Base-by-base conservation (phyloP, 1,140 invertebrate genomes). In the Saccostrea glomerata region DNA sequence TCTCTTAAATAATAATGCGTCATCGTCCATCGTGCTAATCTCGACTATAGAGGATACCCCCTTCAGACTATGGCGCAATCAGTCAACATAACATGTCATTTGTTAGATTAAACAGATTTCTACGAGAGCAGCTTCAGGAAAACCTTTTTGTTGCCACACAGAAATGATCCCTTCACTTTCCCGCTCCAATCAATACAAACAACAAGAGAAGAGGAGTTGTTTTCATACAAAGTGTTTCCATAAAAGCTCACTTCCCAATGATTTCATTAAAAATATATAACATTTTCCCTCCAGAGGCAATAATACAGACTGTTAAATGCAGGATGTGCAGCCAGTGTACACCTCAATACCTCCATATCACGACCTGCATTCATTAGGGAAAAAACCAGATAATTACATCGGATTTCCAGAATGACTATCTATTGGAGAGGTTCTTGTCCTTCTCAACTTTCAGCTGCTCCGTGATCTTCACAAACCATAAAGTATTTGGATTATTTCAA, bases 1-100 rank as follows among this genome's bases (percentile, higher is more conserved):
- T 40, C 86, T 86, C 25, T 73, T 86, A 13, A 90, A 86, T n/a
- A 88, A 86, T 17, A 90, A 36, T 4, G 85, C 77, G 56, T 90
- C 84, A 86, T 89, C 89, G 85, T 90, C 87, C 88, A 90, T 88
- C 0, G 13, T 25, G 25, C 23, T 60, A 60, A 60, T 60, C 70
- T 30, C 9, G 4, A 36, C 70, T 73, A 73, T 25, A 15, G 23
- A 6, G 15, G 70, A 73, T 73, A 15, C 70, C 60, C 70, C 30
- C n/a, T 73, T 73, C 70, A 73, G 70, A 73, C 25, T 36, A 12
- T 23, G 2, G 25, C 13, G 30, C 70, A 30, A 73, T 73, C 9
- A 25, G 70, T 73, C 70, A 73, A 73, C 70, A 73, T 73, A 25
- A 7, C 70, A 63, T 25, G 23, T 15, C 70, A 73, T 73, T 73